Percentiles rank a stretch among this genome's conserved stretches.
Evolutionary conservation across 1,140 invertebrate genomes (phyloP).

Genomic region (Danaus melanippus): DNA sequence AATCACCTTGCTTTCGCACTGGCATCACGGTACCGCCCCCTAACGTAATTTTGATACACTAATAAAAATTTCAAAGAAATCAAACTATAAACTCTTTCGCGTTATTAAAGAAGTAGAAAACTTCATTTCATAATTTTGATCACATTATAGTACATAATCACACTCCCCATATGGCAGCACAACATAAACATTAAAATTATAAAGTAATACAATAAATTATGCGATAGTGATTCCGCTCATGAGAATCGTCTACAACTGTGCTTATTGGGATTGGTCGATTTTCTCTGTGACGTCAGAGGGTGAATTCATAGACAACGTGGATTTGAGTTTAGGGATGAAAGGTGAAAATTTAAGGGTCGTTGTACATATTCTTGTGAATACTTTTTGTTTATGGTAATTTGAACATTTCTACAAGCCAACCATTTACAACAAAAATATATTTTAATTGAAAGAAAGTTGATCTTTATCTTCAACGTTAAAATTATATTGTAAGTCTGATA

Average conservation of each 20-base stretch:
- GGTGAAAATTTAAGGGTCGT: no score
- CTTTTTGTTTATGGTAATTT: no score
- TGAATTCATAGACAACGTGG: slow-evolving; percentile 63
- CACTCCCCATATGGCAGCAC: slow-evolving; percentile 45
- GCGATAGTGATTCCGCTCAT: slow-evolving; percentile 52
- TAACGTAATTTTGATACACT: slow-evolving; percentile 62
- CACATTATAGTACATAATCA: slow-evolving; percentile 47
- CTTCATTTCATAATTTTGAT: slow-evolving; percentile 57
- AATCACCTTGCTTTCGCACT: slow-evolving; percentile 73
- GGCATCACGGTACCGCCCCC: slow-evolving; percentile 71
- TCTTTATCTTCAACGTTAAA: no score
- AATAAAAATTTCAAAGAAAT: slow-evolving; percentile 48
- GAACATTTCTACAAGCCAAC: no score
- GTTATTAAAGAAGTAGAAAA: slow-evolving; percentile 25
- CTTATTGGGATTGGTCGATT: slow-evolving; percentile 67
- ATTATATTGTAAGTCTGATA: no score
- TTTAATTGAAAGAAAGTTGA: no score
- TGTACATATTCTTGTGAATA: no score
- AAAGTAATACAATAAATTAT: slow-evolving; percentile 41
- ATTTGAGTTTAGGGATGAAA: slow-evolving; percentile 32
- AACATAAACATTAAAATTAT: slow-evolving; percentile 62
- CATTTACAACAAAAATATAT: no score
- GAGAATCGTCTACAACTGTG: slow-evolving; percentile 57
- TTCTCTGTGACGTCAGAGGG: slow-evolving; percentile 67
- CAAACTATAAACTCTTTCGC: slow-evolving; percentile 55